Conservation (phyloP, 2,888 invertebrate species). For the Brachyptera putata region DNA sequence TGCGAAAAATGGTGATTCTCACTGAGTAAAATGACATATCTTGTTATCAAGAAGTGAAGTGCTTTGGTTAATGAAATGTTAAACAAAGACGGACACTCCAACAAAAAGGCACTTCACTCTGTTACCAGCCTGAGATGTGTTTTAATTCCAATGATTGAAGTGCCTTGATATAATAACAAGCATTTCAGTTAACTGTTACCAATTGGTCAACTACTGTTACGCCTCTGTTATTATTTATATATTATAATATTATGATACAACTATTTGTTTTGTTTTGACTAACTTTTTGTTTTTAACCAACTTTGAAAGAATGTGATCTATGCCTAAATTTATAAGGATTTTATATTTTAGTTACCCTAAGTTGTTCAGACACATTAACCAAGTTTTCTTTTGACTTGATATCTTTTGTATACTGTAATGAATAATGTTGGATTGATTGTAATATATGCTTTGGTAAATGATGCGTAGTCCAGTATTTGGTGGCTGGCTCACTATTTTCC, state of each 20-base stretch:
- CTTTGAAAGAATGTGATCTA: conserved; percentile 6
- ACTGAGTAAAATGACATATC: conserved; percentile 34
- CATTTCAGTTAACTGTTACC: conserved; percentile 12
- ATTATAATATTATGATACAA: background rate
- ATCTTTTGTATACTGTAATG: background rate
- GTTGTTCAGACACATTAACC: background rate
- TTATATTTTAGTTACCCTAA: background rate
- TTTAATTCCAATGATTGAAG: conserved; percentile 34
- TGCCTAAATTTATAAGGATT: too few relatives aligned
- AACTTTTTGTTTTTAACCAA: background rate
- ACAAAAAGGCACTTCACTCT: conserved; percentile 34
- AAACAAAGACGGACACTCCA: conserved; percentile 21
- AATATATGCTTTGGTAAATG: background rate
- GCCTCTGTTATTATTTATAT: background rate
- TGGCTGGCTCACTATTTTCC: too few relatives aligned
- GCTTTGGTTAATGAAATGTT: conserved; percentile 30
- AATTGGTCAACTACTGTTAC: conserved; percentile 5
- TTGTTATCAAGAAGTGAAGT: conserved; percentile 35
- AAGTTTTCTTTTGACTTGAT: background rate
- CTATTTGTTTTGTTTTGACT: conserved; percentile 3
- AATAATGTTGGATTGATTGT: background rate
- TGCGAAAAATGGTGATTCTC: conserved; percentile 24
- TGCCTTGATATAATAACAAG: conserved; percentile 32
- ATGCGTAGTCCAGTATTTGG: background rate
- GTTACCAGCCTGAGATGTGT: conserved; percentile 30